A percentile compares a stretch with the other conserved stretches of the same genome.
phyloP scores from a whole-genome alignment of 2,797 vertebrate genomes.

The Gadopsis marmoratus region DNA sequence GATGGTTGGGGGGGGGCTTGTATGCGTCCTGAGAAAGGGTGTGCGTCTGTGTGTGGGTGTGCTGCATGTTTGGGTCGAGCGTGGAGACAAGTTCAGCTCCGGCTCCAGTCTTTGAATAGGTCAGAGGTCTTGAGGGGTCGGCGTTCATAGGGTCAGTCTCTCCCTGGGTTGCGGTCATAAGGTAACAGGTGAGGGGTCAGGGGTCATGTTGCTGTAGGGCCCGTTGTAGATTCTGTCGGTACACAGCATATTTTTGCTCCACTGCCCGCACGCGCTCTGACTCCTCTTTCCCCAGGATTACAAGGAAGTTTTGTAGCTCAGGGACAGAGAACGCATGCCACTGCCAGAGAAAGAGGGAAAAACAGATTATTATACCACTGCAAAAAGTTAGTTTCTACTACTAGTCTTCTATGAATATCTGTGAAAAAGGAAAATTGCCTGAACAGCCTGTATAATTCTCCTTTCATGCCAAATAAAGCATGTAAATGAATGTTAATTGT shows the following conservation, averaged over 20 bases:
- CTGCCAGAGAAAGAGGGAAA: slow-evolving; percentile 75
- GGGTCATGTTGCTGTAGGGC: slow-evolving; percentile 88
- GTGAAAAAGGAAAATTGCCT: background rate
- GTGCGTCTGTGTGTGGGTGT: slow-evolving; percentile 40
- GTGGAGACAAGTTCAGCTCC: slow-evolving; percentile 45
- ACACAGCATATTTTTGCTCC: slow-evolving; percentile 88
- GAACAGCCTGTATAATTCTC: background rate
- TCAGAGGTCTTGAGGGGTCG: background rate
- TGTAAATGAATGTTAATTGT: background rate
- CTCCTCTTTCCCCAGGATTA: slow-evolving; percentile 94
- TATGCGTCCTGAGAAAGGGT: slow-evolving; percentile 80
- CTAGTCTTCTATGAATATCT: background rate
- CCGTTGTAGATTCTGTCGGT: slow-evolving; percentile 89
- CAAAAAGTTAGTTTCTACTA: background rate
- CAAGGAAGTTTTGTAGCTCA: slow-evolving; percentile 97
- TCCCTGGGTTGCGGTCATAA: slow-evolving; percentile 63
- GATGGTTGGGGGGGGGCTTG: background rate
- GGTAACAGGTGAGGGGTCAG: slow-evolving; percentile 81
- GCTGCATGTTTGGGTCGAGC: slow-evolving; percentile 43
- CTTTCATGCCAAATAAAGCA: background rate
- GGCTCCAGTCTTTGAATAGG: slow-evolving; percentile 54
- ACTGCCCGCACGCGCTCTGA: slow-evolving; percentile 91
- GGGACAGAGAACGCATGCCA: slow-evolving; percentile 98
- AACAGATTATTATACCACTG: background rate
- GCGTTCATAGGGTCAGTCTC: slow-evolving; percentile 44